A percentile compares a stretch with the other conserved stretches of the same genome.
phyloP scores from a whole-genome alignment of 2,797 vertebrate species.

The Lagocephalus sceleratus region DNA sequence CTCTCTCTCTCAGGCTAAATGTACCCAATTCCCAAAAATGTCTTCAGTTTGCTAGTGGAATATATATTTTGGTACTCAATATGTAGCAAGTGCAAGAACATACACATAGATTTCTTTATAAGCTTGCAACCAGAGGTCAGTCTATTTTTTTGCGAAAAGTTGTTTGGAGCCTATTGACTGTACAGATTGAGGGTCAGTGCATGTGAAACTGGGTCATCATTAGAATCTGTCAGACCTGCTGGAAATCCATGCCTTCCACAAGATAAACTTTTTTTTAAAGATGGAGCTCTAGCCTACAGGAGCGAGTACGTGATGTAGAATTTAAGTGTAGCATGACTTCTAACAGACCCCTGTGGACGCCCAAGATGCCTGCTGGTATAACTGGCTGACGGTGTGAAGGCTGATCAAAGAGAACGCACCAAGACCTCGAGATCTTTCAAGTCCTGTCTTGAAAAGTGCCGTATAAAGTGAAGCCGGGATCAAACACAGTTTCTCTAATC shows the following conservation, averaged over 20 bases:
- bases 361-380: conserved; percentile 3
- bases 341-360: conserved; percentile 10
- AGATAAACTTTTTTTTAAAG: conserved; percentile 13
- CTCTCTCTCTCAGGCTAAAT: no score
- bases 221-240: conserved; percentile 6
- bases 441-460: not conserved
- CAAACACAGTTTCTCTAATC: conserved; percentile 4
- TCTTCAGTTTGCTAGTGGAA: no score
- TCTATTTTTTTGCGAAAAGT: not conserved
- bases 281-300: conserved; percentile 2
- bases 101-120: not conserved
- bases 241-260: conserved; percentile 14
- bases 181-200: not conserved
- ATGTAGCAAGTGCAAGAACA: no score
- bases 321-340: conserved; percentile 3
- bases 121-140: not conserved
- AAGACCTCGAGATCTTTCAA: not conserved
- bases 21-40: no score
- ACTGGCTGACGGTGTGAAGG: not conserved
- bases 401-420: conserved; percentile 13
- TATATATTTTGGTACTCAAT: no score
- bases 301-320: conserved; percentile 8
- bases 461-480: conserved; percentile 1
- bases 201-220: conserved; percentile 17
- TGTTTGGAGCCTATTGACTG: not conserved